phyloP scores from a whole-genome alignment of 2,888 invertebrate genomes.

The Amiota mariae region DNA sequence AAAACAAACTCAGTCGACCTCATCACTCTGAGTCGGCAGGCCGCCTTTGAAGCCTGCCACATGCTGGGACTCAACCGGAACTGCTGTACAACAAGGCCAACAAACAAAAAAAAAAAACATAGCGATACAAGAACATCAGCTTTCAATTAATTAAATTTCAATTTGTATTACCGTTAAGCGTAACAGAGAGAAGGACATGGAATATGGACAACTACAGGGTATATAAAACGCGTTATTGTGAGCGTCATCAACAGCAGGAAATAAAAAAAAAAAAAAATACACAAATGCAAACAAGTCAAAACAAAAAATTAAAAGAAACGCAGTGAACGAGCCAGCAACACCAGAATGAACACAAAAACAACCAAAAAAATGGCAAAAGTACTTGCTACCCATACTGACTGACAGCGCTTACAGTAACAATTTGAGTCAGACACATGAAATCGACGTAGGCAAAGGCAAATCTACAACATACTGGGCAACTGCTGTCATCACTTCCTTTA shows the following conservation, averaged over 20 bases:
- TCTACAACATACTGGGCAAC: not conserved
- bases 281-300: not conserved
- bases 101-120: not conserved
- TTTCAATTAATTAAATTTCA: conserved; percentile 40
- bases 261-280: not conserved
- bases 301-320: not conserved
- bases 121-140: conserved; percentile 24
- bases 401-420: too few species aligned
- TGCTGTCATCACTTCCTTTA: not conserved
- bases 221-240: not conserved
- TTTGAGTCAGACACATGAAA: not conserved
- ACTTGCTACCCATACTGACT: too few species aligned
- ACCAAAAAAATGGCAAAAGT: not conserved
- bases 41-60: too few species aligned
- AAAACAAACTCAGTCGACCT: too few species aligned
- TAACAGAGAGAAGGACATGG: not conserved
- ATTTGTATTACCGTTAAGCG: conserved; percentile 9
- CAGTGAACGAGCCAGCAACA: too few species aligned
- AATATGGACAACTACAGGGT: too few species aligned
- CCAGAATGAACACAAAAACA: not conserved
- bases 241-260: conserved; percentile 18
- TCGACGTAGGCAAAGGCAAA: not conserved
- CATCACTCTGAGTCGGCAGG: too few species aligned
- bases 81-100: too few species aligned
- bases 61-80: too few species aligned